These are phyloP conservation scores for Podotricha telesiphe DNA, from an alignment of 2,888 invertebrate genomes.

Conservation along the genomic window DNA sequence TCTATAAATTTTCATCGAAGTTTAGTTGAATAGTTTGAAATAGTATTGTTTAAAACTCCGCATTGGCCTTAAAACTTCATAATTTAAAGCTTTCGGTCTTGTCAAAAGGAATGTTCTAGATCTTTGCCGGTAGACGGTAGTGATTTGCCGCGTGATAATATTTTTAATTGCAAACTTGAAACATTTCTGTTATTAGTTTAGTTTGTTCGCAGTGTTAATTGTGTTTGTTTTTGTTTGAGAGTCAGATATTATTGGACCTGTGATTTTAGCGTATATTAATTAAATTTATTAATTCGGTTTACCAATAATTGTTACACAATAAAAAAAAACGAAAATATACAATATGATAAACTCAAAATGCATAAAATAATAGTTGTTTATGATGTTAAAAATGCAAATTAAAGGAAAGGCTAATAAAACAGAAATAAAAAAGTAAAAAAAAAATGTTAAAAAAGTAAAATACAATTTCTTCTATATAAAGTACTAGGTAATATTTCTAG, in stretches of 20 bases:
- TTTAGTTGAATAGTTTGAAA: constrained; percentile 35
- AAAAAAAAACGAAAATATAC: too few relatives aligned
- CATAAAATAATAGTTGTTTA: too few relatives aligned
- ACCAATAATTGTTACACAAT: too few relatives aligned
- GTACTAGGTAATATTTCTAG: too few relatives aligned
- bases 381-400: too few relatives aligned
- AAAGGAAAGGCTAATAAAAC: too few relatives aligned
- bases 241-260: too few relatives aligned
- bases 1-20: constrained; percentile 33
- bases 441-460: too few relatives aligned
- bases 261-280: neutral
- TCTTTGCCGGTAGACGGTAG: constrained; percentile 19
- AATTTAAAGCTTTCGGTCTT: constrained; percentile 26
- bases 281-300: too few relatives aligned
- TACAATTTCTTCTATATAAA: too few relatives aligned
- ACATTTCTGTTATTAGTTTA: constrained; percentile 21
- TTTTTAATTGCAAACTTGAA: constrained; percentile 35
- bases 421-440: too few relatives aligned
- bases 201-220: constrained; percentile 2
- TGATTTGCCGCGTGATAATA: constrained; percentile 33
- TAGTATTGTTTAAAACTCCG: constrained; percentile 35
- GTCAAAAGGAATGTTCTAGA: constrained; percentile 32
- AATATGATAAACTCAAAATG: too few relatives aligned
- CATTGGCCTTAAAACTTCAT: constrained; percentile 29
- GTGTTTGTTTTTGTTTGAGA: constrained; percentile 6